These are phyloP conservation scores for Brachymystax lenok DNA, from an alignment of 2,797 vertebrate species.

Conservation along the genomic window DNA sequence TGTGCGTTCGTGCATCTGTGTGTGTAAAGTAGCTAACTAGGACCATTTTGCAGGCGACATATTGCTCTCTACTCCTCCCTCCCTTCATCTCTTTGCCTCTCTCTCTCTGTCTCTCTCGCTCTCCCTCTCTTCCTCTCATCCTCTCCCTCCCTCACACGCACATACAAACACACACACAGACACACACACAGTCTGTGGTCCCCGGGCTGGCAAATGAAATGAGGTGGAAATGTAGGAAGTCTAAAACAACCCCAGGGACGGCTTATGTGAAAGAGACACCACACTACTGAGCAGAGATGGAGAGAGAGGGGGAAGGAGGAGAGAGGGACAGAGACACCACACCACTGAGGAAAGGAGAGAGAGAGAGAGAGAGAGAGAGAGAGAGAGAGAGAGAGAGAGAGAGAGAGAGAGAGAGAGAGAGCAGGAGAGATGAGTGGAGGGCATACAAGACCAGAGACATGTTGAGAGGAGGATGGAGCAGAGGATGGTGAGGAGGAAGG, in stretches of 20 bases:
- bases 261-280: constrained; percentile 62
- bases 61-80: neutral
- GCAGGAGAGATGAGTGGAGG: neutral
- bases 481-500: neutral
- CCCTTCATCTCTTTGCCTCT: neutral
- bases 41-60: too few relatives aligned
- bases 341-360: neutral
- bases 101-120: neutral
- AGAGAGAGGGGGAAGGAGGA: neutral
- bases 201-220: constrained; percentile 56
- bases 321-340: neutral
- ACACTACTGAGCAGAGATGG: constrained; percentile 12
- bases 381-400: neutral
- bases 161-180: constrained; percentile 19
- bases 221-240: constrained; percentile 58
- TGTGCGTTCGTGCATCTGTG: neutral
- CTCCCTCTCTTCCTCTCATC: neutral
- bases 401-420: neutral
- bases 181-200: constrained; percentile 33
- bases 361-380: neutral
- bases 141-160: constrained; percentile 14
- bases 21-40: too few relatives aligned
- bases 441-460: neutral
- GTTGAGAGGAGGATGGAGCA: neutral
- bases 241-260: constrained; percentile 58